Evolutionary conservation across 2,797 vertebrate species (phyloP), one percentile per base, ranked within the genome.

Genomic region (Gouania willdenowi): DNA sequence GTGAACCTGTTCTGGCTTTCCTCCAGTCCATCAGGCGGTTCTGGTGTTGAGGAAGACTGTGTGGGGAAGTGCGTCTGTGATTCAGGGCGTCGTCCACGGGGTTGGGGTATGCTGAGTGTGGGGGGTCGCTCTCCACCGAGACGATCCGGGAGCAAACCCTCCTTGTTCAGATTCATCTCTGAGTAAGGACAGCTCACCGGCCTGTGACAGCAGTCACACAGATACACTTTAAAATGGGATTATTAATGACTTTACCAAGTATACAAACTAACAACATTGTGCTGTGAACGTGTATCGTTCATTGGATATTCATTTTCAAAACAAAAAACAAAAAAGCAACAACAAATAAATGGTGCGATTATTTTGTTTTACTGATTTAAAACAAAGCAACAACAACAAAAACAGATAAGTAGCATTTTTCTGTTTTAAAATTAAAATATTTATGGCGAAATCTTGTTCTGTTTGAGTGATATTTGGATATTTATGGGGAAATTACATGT

Each of bases 101-200:
- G 81, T n/a, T 77, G 69, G 34, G 84, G 71, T 22, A 75, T 87
- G 0, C 43, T 74, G 9, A 86, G 41, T 3, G 84, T 54, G 1
- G 67, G 41, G 1, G 89, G 87, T 25, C 78, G 79, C 66, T 93
- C 93, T 32, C 92, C 91, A 0, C 83, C 87, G 25, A 96, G 88
- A 7, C 94, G 89, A 75, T 96, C 92, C 5, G 89, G 93, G 35
- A 93, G 41, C 31, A 88, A 45, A 27, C 79, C 87, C n/a, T 94
- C 93, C 41, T 88, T 92, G 80, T 88, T 93, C 43, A 93, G 78
- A 71, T 94, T 96, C 35, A 91, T 65, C 47, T 93, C 92, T 0
- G 94, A 94, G 66, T 95, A 95, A 0, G 93, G 93, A 70, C 92
- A 95, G 69, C 92, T 92, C 66, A 94, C 83, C 37, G 89, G 82